These are phyloP conservation scores for Odontothrips loti DNA, from an alignment of 2,888 invertebrate species.

Conservation along the genomic window DNA sequence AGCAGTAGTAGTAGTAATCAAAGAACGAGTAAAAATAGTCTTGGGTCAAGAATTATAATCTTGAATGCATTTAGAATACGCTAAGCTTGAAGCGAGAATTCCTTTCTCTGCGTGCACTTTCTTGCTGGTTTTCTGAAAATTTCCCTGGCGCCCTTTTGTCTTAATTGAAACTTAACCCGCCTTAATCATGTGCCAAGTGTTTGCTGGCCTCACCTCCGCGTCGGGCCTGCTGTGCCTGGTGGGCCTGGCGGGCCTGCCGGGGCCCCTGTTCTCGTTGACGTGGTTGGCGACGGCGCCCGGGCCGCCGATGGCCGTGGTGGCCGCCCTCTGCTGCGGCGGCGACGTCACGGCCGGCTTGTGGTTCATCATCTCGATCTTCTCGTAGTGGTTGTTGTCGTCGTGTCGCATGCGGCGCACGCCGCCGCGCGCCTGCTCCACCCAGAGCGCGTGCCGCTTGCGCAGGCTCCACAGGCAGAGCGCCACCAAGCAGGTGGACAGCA, in stretches of 20 bases:
- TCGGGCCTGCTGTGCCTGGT: not conserved
- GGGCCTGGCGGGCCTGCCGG: no score
- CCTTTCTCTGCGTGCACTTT: no score
- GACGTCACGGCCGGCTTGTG: slow-evolving; percentile 44
- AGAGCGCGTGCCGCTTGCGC: slow-evolving; percentile 59
- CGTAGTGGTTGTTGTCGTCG: slow-evolving; percentile 59
- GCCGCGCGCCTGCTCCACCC: slow-evolving; percentile 46
- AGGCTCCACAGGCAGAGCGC: slow-evolving; percentile 59
- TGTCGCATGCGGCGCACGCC: slow-evolving; percentile 41
- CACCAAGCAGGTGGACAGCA: slow-evolving; percentile 62
- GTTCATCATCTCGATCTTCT: slow-evolving; percentile 72
- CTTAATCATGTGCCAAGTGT: slow-evolving; percentile 12
- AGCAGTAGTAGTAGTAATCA: no score
- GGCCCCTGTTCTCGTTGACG: no score
- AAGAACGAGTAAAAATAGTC: no score
- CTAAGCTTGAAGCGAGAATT: no score
- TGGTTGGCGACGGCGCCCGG: not conserved
- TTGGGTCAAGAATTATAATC: no score
- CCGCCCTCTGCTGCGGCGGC: slow-evolving; percentile 35
- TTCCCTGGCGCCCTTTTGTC: no score
- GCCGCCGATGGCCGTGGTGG: not conserved
- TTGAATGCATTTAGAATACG: no score
- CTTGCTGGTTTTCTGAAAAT: no score
- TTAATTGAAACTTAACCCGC: no score
- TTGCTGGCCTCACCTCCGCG: not conserved